phyloP scores from a whole-genome alignment of 2,113 vertebrate genomes.

The Callipepla squamata region DNA sequence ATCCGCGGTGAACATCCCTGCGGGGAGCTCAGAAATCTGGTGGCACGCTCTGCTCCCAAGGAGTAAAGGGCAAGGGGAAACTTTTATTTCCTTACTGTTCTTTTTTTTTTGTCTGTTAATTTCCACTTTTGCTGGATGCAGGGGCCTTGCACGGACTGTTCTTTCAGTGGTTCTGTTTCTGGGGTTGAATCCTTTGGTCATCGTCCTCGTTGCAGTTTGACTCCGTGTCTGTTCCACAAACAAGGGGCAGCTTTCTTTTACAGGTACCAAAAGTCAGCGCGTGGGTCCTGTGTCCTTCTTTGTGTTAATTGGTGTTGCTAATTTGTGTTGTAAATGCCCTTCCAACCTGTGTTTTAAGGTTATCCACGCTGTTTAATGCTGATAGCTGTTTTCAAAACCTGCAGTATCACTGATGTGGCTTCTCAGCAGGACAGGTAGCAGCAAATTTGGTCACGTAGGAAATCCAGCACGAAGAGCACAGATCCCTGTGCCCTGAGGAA shows the following conservation, averaged over 20 bases:
- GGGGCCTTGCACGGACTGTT: not conserved
- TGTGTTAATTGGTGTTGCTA: not conserved
- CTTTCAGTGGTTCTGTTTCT: not conserved
- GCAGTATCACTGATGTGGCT: not conserved
- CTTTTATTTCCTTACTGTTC: not conserved
- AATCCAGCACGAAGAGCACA: not conserved
- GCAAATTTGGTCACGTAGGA: not conserved
- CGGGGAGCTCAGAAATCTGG: not conserved
- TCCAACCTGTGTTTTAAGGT: not conserved
- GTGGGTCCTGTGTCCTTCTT: not conserved
- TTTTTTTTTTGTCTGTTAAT: not conserved
- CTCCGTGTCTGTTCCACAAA: not conserved
- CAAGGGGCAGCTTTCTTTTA: not conserved
- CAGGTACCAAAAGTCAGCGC: fast-evolving
- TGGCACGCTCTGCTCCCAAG: not conserved
- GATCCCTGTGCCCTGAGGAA: not conserved
- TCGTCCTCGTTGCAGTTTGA: not conserved
- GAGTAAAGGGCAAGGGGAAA: not conserved
- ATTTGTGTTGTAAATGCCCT: not conserved
- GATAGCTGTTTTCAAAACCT: not conserved
- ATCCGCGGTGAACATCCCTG: not conserved
- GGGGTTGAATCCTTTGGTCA: not conserved
- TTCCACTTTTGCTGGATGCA: not conserved
- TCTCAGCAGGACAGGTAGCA: not conserved
- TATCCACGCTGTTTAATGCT: not conserved